Conservation (phyloP, 2,888 invertebrate species). For the Athrips mouffetella region DNA sequence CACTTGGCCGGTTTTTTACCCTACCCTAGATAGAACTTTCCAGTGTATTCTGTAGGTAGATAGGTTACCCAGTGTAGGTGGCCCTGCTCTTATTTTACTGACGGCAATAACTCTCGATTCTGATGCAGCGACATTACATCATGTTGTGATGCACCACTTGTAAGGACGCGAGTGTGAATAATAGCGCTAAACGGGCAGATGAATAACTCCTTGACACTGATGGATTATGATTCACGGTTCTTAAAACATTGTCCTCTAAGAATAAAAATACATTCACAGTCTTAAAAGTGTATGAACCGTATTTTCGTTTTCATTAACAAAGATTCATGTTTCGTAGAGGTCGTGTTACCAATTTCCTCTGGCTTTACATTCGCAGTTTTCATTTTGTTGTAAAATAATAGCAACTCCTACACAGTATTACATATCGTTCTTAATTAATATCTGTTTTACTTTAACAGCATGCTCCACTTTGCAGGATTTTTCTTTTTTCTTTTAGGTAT, state of each 20-base stretch:
- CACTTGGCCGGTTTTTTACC: no score
- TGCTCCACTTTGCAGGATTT: no score
- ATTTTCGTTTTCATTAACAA: neutral
- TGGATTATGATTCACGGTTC: neutral
- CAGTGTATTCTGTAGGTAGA: no score
- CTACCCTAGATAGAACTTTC: no score
- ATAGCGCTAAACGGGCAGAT: constrained; percentile 3
- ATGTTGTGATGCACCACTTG: constrained; percentile 12
- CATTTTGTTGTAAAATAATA: neutral
- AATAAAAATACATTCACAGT: neutral
- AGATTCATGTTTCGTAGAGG: neutral
- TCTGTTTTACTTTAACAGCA: no score
- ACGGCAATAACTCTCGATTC: constrained; percentile 9
- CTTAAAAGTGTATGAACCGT: neutral
- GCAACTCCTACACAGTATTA: no score
- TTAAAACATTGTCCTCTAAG: neutral
- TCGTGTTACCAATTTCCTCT: neutral
- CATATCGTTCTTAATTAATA: no score
- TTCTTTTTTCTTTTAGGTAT: no score
- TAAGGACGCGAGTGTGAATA: constrained; percentile 1
- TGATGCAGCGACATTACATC: constrained; percentile 1
- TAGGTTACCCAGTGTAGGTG: no score
- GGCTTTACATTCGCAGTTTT: neutral
- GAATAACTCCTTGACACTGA: constrained; percentile 4
- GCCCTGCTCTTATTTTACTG: neutral